Conservation (phyloP, 2,113 vertebrate genomes). For the Callorhinus ursinus region DNA sequence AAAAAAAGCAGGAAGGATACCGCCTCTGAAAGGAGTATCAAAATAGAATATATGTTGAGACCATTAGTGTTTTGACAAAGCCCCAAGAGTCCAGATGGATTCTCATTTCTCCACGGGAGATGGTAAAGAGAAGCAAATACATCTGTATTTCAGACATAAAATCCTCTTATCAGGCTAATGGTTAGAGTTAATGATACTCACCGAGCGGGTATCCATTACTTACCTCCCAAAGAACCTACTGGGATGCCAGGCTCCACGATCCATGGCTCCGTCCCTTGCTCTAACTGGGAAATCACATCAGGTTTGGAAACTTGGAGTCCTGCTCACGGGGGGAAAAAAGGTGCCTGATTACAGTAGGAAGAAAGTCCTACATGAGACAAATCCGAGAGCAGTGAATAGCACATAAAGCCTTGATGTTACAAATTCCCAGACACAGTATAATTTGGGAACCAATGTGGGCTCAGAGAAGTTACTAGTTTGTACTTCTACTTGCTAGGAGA, state of each 20-base stretch:
- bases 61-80: background rate
- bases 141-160: background rate
- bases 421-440: background rate
- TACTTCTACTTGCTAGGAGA: background rate
- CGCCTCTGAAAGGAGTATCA: background rate
- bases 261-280: constrained; percentile 78
- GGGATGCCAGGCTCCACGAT: background rate
- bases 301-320: constrained; percentile 80
- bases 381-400: background rate
- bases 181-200: background rate
- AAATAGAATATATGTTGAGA: background rate
- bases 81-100: background rate
- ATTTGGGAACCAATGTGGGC: background rate
- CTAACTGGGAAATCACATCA: constrained; percentile 78
- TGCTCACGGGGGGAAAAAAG: background rate
- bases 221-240: constrained; percentile 37
- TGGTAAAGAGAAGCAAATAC: background rate
- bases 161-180: background rate
- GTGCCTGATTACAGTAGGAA: background rate
- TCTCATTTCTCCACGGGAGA: background rate
- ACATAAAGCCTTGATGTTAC: background rate
- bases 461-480: background rate
- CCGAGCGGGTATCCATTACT: background rate
- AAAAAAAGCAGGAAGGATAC: background rate
- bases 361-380: background rate